These are phyloP conservation scores for Oostethus manadensis DNA, from an alignment of 2,113 vertebrate genomes.

Conservation along the genomic window DNA sequence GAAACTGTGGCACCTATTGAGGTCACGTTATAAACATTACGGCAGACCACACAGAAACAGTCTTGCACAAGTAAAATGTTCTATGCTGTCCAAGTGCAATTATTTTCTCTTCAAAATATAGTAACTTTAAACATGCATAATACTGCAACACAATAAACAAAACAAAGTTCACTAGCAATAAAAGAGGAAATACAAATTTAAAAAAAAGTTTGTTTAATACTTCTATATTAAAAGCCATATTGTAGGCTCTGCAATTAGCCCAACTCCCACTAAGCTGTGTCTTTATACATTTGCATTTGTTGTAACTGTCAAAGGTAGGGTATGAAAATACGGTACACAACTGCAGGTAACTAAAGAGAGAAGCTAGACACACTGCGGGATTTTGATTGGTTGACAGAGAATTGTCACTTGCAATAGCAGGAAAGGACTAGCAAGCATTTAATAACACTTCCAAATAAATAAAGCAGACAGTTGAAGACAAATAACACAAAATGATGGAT, in stretches of 20 bases:
- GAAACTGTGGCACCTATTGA: conserved; percentile 46
- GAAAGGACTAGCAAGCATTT: neutral
- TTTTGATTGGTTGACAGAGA: neutral
- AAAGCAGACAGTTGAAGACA: too few relatives aligned
- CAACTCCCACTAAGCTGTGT: too few relatives aligned
- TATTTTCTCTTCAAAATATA: neutral
- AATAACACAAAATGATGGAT: too few relatives aligned
- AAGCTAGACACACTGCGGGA: neutral
- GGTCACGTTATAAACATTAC: conserved; percentile 46
- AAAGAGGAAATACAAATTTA: neutral
- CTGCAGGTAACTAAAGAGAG: neutral
- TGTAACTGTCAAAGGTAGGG: too few relatives aligned
- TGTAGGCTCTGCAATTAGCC: too few relatives aligned
- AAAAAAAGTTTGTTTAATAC: conserved; percentile 3
- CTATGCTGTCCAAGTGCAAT: neutral
- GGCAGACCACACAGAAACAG: conserved; percentile 36
- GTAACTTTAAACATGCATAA: neutral
- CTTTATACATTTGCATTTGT: too few relatives aligned
- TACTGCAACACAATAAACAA: conserved; percentile 1
- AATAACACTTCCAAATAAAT: neutral
- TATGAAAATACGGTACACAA: neutral
- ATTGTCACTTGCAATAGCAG: neutral
- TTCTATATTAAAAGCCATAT: neutral
- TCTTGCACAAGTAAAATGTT: conserved; percentile 20
- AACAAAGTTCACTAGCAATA: neutral